A percentile compares a stretch with the other conserved stretches of the same genome.
Conservation (phyloP, 2,797 vertebrate species). For the Pseudopleuronectes americanus region DNA sequence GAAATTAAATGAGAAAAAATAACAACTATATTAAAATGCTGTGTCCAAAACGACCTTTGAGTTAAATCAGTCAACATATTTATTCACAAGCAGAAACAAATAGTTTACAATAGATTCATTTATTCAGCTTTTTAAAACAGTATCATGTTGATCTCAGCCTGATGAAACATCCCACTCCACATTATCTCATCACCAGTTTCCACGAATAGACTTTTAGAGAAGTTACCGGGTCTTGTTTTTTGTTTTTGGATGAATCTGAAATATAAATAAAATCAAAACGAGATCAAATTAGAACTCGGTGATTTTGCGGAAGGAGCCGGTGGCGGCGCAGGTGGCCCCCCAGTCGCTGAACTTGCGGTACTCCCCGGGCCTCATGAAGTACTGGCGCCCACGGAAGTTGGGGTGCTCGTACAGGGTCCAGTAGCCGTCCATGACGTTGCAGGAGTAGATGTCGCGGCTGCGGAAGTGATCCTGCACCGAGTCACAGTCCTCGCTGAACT, state of each 20-base stretch:
- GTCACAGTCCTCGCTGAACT: slow-evolving; percentile 79
- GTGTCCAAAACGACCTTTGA: background rate
- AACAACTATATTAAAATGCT: background rate
- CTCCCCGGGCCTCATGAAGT: slow-evolving; percentile 78
- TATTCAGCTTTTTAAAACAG: slow-evolving; percentile 54
- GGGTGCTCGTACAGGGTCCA: slow-evolving; percentile 80
- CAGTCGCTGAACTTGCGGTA: slow-evolving; percentile 81
- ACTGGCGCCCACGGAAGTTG: slow-evolving; percentile 77
- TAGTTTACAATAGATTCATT: slow-evolving; percentile 45
- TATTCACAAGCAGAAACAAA: slow-evolving; percentile 48
- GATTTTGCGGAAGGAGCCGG: slow-evolving; percentile 80
- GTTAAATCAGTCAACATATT: slow-evolving; percentile 11
- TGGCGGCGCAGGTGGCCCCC: slow-evolving; percentile 76
- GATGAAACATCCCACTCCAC: slow-evolving; percentile 21
- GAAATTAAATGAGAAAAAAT: too few relatives aligned
- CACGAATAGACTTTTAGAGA: slow-evolving; percentile 24
- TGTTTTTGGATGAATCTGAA: slow-evolving; percentile 7
- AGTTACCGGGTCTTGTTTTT: background rate
- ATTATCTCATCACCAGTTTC: slow-evolving; percentile 40
- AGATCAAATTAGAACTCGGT: slow-evolving; percentile 72
- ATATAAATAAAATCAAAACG: slow-evolving; percentile 45
- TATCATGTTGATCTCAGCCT: background rate
- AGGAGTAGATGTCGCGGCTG: slow-evolving; percentile 76
- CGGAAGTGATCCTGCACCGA: slow-evolving; percentile 77
- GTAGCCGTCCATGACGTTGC: slow-evolving; percentile 80